Conservation (phyloP, 2,113 vertebrate genomes). For the Lagopus muta region DNA sequence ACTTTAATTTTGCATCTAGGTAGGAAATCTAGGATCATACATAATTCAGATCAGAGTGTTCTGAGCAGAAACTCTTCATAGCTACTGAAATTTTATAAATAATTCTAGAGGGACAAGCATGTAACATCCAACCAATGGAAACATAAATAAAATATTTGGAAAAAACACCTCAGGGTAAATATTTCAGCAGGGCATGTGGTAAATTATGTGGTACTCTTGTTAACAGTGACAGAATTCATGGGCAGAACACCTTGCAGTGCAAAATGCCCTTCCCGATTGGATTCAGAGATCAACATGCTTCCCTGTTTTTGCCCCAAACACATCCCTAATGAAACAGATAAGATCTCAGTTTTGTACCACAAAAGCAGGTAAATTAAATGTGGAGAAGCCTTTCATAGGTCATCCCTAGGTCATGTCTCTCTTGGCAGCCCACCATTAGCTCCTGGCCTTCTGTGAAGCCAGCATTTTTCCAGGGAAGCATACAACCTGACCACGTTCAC, state of each 20-base stretch:
- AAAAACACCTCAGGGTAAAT: conserved; percentile 66
- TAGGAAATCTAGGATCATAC: conserved; percentile 53
- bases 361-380: background rate
- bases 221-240: conserved; percentile 15
- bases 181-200: conserved; percentile 38
- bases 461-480: background rate
- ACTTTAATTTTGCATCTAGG: conserved; percentile 56
- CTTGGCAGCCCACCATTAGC: background rate
- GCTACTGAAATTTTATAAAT: conserved; percentile 74
- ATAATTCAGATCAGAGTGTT: conserved; percentile 68
- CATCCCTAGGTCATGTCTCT: background rate
- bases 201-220: background rate
- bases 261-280: background rate
- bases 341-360: background rate
- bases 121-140: conserved; percentile 67
- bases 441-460: background rate
- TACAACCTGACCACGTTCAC: background rate
- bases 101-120: conserved; percentile 69
- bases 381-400: background rate
- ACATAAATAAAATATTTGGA: conserved; percentile 70
- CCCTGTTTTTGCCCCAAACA: background rate
- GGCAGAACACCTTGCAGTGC: conserved; percentile 17
- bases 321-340: background rate
- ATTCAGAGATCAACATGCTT: background rate
- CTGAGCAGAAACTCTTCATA: conserved; percentile 53